These are phyloP conservation scores for Drosophila tripunctata DNA, from an alignment of 2,888 invertebrate genomes.

Conservation along the genomic window DNA sequence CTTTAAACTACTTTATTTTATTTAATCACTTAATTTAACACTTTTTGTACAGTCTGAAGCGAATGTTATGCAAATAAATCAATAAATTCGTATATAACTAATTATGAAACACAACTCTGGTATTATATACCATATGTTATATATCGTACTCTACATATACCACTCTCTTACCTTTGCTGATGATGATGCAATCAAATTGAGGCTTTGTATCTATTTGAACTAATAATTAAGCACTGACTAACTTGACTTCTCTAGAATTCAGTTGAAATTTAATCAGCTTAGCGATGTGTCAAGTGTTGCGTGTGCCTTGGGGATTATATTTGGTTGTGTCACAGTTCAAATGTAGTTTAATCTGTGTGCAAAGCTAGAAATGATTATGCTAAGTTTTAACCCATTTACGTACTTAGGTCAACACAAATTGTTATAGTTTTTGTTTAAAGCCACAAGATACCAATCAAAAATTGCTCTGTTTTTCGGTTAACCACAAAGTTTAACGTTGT, in stretches of 20 bases:
- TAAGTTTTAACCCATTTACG: not conserved
- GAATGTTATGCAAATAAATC: too few species aligned
- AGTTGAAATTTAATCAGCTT: conserved; percentile 43
- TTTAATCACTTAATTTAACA: not conserved
- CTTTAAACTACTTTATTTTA: not conserved
- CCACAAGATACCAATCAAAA: conserved; percentile 9
- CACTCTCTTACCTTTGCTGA: not conserved
- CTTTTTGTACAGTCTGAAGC: not conserved
- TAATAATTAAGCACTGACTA: conserved; percentile 10
- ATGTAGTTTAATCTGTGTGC: not conserved
- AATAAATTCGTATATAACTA: too few species aligned
- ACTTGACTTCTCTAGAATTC: conserved; percentile 7
- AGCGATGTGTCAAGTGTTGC: conserved; percentile 14
- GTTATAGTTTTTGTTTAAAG: not conserved
- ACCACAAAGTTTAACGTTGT: conserved; percentile 6
- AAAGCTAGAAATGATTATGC: not conserved
- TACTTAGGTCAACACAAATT: not conserved
- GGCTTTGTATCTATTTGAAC: not conserved
- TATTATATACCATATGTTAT: too few species aligned
- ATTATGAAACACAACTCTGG: too few species aligned
- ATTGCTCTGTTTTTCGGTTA: conserved; percentile 8
- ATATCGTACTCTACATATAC: not conserved
- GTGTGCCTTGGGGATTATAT: conserved; percentile 11
- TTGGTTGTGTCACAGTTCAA: conserved; percentile 12
- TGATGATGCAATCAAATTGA: conserved; percentile 2